Evolutionary conservation across 2,113 vertebrate genomes (phyloP).

Genomic region (Anser cygnoides): DNA sequence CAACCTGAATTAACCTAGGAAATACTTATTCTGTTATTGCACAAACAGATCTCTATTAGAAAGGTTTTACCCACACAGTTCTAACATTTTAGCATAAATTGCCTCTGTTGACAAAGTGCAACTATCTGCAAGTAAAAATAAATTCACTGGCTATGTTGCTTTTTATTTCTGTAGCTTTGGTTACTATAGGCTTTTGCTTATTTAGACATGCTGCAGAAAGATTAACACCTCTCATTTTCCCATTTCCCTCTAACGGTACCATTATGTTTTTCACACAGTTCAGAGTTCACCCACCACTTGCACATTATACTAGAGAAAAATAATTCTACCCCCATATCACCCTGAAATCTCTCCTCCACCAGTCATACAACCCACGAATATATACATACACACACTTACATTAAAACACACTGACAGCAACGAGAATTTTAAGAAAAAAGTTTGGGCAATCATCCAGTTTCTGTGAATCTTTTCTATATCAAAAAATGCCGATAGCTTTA

Average conservation of each 20-base stretch:
- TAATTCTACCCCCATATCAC: background rate
- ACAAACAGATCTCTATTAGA: background rate
- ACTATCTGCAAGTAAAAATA: background rate
- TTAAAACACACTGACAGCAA: background rate
- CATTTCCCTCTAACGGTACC: background rate
- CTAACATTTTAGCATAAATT: background rate
- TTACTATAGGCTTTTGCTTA: background rate
- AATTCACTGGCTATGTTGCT: background rate
- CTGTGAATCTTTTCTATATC: background rate
- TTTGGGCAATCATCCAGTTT: background rate
- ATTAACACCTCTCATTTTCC: background rate
- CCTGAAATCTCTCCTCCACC: background rate
- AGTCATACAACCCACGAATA: background rate
- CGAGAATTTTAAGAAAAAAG: background rate
- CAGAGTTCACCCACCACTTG: background rate
- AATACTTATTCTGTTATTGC: background rate
- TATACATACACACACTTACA: background rate
- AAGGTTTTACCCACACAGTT: background rate
- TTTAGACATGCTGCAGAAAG: background rate
- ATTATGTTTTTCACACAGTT: background rate
- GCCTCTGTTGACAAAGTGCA: background rate
- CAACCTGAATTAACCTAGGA: background rate
- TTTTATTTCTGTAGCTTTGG: background rate
- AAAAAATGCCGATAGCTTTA: background rate
- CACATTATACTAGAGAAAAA: background rate